Base-by-base conservation (phyloP, 2,888 invertebrate genomes). In the Hydraecia micacea region DNA sequence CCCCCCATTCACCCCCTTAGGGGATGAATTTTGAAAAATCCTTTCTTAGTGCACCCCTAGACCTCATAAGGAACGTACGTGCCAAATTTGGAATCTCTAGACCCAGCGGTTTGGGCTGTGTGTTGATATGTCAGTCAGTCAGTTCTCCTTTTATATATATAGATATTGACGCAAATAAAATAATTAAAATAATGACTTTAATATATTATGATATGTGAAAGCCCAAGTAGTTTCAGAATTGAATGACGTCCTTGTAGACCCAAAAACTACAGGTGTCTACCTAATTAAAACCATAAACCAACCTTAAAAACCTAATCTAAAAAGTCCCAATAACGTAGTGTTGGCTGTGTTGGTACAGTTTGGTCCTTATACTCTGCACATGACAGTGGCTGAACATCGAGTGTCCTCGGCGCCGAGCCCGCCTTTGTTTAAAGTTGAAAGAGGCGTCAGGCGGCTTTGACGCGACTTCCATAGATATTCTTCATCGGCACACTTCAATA, bases 351-450 rank as follows among this genome's bases (percentile, higher is more conserved):
- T 55, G 71, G 28, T 63, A 49, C 39, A 85, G 52, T 46, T 28
- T 60, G 60, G n/a, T 72, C 36, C 68, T 69, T 69, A 60, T n/a
- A 15, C 15, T n/a, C 58, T 52, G 83, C 36, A 72, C 60, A 49
- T 62, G 83, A 69, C 77, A 86, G 55, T 21, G 42, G 72, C 69
- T 62, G 63, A 86, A 69, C 86, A 63, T 83, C 58, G 60, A 83
- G 83, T 76, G 83, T 83, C 71, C 83, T 83, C 55, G n/a, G 28
- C 11, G 75, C 32, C 60, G 36, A 85, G 63, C 28, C 60, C 46
- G 63, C 82, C 65, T 73, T 83, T 83, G 83, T 83, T 76, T 83
- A 69, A 65, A 76, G 68, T 82, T 86, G 71, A 83, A 83, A 82
- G 83, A 77, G 68, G 60, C 68, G 71, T 62, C 70, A 36, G 63